A percentile compares a stretch with the other conserved stretches of the same genome.
phyloP scores from a whole-genome alignment of 2,888 invertebrate species.

The Himalopsyche anomala region DNA sequence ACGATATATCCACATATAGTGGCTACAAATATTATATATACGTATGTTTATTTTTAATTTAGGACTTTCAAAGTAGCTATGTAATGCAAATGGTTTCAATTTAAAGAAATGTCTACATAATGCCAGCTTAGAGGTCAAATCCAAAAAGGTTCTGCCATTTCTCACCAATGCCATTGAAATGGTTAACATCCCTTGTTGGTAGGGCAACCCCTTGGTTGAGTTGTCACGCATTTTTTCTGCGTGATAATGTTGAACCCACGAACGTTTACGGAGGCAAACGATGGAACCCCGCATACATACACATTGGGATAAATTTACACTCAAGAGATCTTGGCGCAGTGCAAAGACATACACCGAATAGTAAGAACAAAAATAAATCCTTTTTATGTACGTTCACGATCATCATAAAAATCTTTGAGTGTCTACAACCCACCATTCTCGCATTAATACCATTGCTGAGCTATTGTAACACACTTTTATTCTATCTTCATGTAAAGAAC shows the following conservation, averaged over 20 bases:
- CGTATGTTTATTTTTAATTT: background rate
- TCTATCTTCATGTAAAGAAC: no score
- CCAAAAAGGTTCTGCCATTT: slow-evolving; percentile 42
- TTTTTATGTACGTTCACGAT: no score
- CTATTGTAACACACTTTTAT: no score
- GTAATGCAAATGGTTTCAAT: slow-evolving; percentile 36
- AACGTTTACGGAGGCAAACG: background rate
- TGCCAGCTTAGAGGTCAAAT: slow-evolving; percentile 41
- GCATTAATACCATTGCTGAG: no score
- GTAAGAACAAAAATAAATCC: no score
- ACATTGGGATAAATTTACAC: slow-evolving; percentile 9
- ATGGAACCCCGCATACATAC: background rate
- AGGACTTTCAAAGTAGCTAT: background rate
- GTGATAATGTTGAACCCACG: slow-evolving; percentile 14
- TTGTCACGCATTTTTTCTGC: slow-evolving; percentile 21
- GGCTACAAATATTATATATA: no score
- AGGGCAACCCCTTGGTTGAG: slow-evolving; percentile 35
- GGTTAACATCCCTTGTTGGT: slow-evolving; percentile 40
- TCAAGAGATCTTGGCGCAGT: background rate
- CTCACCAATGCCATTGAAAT: slow-evolving; percentile 42
- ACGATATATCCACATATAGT: no score
- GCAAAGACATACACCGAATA: no score
- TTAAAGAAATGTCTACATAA: slow-evolving; percentile 38
- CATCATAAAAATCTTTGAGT: no score
- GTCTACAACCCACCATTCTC: no score